phyloP scores from a whole-genome alignment of 2,113 vertebrate species.

The Australoheros scitulus region DNA sequence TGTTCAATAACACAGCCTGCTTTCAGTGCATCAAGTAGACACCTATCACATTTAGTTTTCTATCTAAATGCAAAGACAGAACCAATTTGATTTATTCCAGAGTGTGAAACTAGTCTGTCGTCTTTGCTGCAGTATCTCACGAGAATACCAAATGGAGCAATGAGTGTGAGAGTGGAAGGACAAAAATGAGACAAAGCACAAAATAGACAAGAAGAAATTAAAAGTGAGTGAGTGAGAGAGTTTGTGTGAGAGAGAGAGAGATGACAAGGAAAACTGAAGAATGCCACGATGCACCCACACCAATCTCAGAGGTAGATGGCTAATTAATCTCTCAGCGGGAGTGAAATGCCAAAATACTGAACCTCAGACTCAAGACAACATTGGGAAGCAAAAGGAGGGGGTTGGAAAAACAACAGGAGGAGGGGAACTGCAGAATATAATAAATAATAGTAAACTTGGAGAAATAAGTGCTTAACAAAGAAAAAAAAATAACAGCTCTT shows the following conservation, averaged over 20 bases:
- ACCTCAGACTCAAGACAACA: conserved; percentile 26
- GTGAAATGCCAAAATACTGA: conserved; percentile 47
- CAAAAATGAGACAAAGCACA: conserved; percentile 10
- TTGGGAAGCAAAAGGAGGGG: conserved; percentile 9
- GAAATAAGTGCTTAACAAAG: conserved; percentile 10
- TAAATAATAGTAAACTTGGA: conserved; percentile 11
- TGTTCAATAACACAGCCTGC: conserved; percentile 12
- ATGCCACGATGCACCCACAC: conserved; percentile 41
- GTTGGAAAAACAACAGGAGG: neutral
- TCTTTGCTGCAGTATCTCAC: neutral
- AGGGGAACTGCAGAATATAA: conserved; percentile 34
- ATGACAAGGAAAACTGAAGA: conserved; percentile 47
- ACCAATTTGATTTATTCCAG: conserved; percentile 21
- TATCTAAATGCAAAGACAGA: conserved; percentile 29
- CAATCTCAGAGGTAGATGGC: conserved; percentile 52
- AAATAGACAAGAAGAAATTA: conserved; percentile 13
- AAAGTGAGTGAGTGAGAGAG: neutral
- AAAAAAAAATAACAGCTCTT: conserved; percentile 5
- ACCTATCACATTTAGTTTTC: conserved; percentile 38
- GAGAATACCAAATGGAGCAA: conserved; percentile 18
- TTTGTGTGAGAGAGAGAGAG: neutral
- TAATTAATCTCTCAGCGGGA: conserved; percentile 69
- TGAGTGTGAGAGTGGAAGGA: neutral
- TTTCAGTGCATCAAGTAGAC: conserved; percentile 29
- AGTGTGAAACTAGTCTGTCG: conserved; percentile 1